Base-by-base conservation (phyloP, 2,888 invertebrate genomes). In the Synergus itoensis region DNA sequence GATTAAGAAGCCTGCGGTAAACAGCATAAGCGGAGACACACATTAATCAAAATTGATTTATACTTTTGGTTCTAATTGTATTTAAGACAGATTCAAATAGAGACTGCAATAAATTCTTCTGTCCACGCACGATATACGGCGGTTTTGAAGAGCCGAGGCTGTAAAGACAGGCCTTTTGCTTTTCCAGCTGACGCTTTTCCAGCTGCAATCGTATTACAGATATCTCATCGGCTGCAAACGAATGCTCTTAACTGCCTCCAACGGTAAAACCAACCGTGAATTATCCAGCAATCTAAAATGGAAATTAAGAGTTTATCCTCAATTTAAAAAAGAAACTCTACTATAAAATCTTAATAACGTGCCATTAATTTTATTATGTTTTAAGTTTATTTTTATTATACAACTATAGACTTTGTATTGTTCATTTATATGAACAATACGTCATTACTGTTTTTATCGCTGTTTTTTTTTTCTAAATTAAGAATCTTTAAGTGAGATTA, bases 181-280 rank as follows among this genome's bases (percentile, higher is more conserved):
- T 73, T 57, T 73, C 48, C 73, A 73, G 73, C 73, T 73, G 73
- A 53, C 73, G 73, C 73, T 73, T 73, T 73, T 73, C 73, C 73
- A 73, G 73, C 73, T 73, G 73, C 53, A 73, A 48, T 73, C 53
- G 73, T 14, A 62, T 62, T 62, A 14, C 12, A 62, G 62, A 62
- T 28, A 62, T 60, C 60, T 60, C 53, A 48, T 73, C 53, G 53
- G 36, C 53, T 36, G 18, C 40, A 73, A 73, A 48, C 53, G 48
- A 73, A 73, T 57, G 53, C 48, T 73, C 53, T 53, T 73, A 53
- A 73, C 73, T 73, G 53, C 53, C 53, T 36, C 11, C 48, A 73
- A 73, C 73, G 73, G 73, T 73, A 53, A 53, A 73, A n/a, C 40
- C 73, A 28, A 36, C 53, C 41, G 65, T 65, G 43, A 41, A 65